Evolutionary conservation across 2,888 invertebrate genomes (phyloP), one percentile per base, ranked within the genome.

Genomic region (Pomacea canaliculata): DNA sequence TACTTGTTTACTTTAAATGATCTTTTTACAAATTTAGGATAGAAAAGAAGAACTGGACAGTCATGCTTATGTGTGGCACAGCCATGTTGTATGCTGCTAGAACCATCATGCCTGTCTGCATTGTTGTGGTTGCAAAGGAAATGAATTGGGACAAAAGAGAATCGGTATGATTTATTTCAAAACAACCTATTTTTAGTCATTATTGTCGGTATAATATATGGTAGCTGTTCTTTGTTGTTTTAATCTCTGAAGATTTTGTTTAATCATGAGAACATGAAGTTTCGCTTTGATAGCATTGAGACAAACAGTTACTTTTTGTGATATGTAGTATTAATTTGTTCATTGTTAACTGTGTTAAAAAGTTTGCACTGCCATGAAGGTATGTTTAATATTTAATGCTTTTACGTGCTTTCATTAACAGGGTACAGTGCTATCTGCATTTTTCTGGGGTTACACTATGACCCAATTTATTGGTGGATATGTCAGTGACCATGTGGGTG

Each of bases 401-500:
- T 63, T 63, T 63, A 63, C 7, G 10, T 63, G 27, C 27, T 63
- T 12, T 63, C 27, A 27, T 76, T 81, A 81, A 19, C 83, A 91
- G 90, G 94, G 94, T 19, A 93, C 93, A 1, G 93, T 94, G 71
- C 89, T 94, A 48, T 94, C 94, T 37, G 93, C 94, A 49, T 94
- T 94, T 87, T 95, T 94, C 87, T 95, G 94, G 94, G 94, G 94
- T 70, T 94, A 95, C 85, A 94, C 94, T 0, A 88, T 94, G 79
- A 94, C 94, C 0, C 92, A 92, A 86, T 85, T 91, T 70, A 84
- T 91, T 23, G 92, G 92, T 49, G 92, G 92, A 7, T 89, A 90
- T 77, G 82, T 92, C 51, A 92, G 92, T 78, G 92, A 92, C 82
- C 80, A 92, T 71, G 92, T 94, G 75, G 94, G 94, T 60, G 94